Conservation (phyloP, 35 echinoderm and acorn worm species). For the Acanthaster planci region DNA sequence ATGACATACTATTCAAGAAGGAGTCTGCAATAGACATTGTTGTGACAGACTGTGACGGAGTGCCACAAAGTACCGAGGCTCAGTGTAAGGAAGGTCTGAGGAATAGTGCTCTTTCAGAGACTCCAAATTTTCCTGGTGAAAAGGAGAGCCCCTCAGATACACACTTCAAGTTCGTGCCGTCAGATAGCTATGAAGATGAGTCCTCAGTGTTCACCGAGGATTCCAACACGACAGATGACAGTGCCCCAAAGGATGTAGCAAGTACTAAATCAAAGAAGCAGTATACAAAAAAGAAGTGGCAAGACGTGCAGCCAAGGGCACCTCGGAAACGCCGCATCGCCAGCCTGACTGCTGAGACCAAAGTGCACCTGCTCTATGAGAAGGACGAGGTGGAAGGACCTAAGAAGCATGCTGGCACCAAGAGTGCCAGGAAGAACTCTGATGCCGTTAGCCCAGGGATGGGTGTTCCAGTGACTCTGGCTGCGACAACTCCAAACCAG, state of each 20-base stretch:
- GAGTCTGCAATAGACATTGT: conserved; percentile 35
- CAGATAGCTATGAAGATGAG: conserved; percentile 53
- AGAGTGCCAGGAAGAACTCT: background rate
- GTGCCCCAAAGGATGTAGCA: conserved; percentile 12
- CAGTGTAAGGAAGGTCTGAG: conserved; percentile 7
- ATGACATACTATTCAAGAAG: conserved; percentile 69
- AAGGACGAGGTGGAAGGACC: conserved; percentile 54
- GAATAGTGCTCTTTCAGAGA: conserved; percentile 15
- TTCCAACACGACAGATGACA: conserved; percentile 48
- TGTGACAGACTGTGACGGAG: conserved; percentile 20
- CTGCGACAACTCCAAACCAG: background rate
- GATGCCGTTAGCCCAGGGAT: background rate
- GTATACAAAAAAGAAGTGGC: conserved; percentile 27
- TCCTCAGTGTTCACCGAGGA: conserved; percentile 57
- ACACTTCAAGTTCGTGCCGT: conserved; percentile 22
- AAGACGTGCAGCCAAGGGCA: conserved; percentile 47
- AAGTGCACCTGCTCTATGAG: conserved; percentile 89
- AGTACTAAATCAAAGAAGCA: conserved; percentile 8
- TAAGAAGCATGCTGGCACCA: conserved; percentile 35
- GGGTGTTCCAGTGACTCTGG: background rate
- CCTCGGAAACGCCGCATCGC: conserved; percentile 71
- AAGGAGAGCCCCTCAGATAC: background rate
- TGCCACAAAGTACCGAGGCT: conserved; percentile 1
- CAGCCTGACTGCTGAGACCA: conserved; percentile 90
- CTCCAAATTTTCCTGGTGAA: background rate